Evolutionary conservation across 2,888 invertebrate species (phyloP).

Genomic region (Zootermopsis nevadensis): DNA sequence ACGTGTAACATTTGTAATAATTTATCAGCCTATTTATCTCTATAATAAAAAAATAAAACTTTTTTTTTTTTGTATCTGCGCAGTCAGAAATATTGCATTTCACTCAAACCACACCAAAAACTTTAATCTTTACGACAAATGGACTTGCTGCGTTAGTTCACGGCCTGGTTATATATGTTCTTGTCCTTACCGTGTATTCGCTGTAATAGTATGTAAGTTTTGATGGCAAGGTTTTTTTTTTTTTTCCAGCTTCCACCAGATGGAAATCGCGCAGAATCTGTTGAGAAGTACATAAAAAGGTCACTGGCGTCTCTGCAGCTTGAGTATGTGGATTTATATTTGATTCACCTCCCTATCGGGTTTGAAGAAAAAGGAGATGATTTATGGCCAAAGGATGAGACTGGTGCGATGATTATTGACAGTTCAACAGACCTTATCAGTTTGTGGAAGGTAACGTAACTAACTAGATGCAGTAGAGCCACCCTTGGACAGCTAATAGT

Average conservation of each 20-base stretch:
- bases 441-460: constrained; percentile 74
- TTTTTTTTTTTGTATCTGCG: too few relatives aligned
- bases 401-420: constrained; percentile 73
- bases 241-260: constrained; percentile 73
- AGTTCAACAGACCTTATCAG: constrained; percentile 75
- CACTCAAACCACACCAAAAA: background rate
- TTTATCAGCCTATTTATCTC: background rate
- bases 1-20: too few relatives aligned
- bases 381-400: constrained; percentile 73
- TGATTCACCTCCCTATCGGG: constrained; percentile 82
- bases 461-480: background rate
- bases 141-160: too few relatives aligned
- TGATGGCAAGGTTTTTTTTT: too few relatives aligned
- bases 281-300: constrained; percentile 72
- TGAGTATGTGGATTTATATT: constrained; percentile 80
- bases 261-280: constrained; percentile 75
- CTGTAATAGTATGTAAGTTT: too few relatives aligned
- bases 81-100: background rate
- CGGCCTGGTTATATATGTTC: too few relatives aligned
- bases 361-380: constrained; percentile 73
- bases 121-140: too few relatives aligned
- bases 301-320: constrained; percentile 74
- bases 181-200: too few relatives aligned
- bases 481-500: too few relatives aligned
- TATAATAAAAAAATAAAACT: too few relatives aligned